phyloP scores from a whole-genome alignment of 2,797 vertebrate species.

The Coracias cyanogaster region DNA sequence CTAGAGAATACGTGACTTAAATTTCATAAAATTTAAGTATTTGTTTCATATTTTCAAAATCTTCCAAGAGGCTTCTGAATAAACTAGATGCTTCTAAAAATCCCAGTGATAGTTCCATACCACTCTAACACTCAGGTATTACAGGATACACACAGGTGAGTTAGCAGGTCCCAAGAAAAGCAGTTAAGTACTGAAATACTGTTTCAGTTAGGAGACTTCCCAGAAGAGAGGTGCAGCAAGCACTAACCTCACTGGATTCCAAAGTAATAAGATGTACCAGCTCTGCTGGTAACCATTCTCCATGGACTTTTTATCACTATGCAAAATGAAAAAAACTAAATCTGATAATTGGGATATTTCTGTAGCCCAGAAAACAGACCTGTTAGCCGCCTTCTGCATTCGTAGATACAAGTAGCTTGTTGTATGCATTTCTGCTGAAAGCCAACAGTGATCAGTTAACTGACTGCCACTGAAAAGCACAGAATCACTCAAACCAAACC shows the following conservation, averaged over 20 bases:
- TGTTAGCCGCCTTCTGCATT: no score
- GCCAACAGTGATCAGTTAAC: background rate
- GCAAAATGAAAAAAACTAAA: background rate
- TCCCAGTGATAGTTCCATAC: background rate
- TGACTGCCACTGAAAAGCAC: background rate
- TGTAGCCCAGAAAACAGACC: background rate
- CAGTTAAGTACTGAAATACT: background rate
- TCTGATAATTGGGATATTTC: background rate
- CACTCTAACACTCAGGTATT: background rate
- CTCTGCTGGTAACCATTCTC: background rate
- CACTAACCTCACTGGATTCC: background rate
- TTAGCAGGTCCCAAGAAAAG: background rate
- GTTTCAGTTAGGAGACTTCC: background rate
- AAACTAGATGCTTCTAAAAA: background rate
- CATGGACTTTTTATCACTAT: background rate
- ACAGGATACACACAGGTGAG: background rate
- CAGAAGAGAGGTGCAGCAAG: background rate
- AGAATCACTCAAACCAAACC: background rate
- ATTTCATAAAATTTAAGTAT: background rate
- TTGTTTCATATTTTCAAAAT: background rate
- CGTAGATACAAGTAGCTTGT: background rate
- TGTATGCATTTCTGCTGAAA: background rate
- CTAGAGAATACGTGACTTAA: fast-evolving
- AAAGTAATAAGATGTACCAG: background rate
- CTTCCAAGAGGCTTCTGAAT: background rate